Base-by-base conservation (phyloP, 2,113 vertebrate species). In the Sialia sialis region DNA sequence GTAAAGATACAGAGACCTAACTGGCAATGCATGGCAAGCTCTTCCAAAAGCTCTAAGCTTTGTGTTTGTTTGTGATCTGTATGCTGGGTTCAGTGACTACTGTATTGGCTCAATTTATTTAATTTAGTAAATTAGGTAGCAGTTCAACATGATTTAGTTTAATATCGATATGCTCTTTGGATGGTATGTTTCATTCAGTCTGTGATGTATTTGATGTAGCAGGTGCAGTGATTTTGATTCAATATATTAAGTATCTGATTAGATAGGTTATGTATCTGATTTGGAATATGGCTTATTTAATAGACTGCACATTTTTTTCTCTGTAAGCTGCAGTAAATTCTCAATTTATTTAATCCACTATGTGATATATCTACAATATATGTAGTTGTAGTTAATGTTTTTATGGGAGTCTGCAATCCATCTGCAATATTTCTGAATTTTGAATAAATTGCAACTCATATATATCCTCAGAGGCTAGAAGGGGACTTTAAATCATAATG, bases 231-330 rank as follows among this genome's bases (percentile, higher is more conserved):
- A 81, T 72, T 97, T 94, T 63, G 36, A 95, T 96, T 94, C 64
- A 80, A 86, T 81, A 72, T 96, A 93, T 94, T 87, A 80, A 84
- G 48, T 93, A 84, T 90, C 52, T 90, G 69, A 90, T 92, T 94
- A 78, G 58, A 86, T 95, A 84, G n/a, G 22, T 83, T 93, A 89
- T 78, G 84, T 63, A 32, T 75, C 16, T 72, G 74, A 63, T 84
- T 75, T 72, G 56, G 82, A 91, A 72, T 94, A 83, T 68, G 21
- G 66, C 6, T 89, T 67, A 93, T 94, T 93, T 95, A 93, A 74
- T 75, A 73, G 72, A 39, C 34, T 55, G 46, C 41, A n/a, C 52
- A 13, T 32, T 74, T 74, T 75, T 73, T 94, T 93, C 81, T 91
- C 6, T 43, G 51, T 68, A 94, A 69, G 32, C 44, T 85, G 74